A percentile compares a stretch with the other conserved stretches of the same genome.
Evolutionary conservation across 2,113 vertebrate species (phyloP).

Genomic region (Bubo blakistoni): DNA sequence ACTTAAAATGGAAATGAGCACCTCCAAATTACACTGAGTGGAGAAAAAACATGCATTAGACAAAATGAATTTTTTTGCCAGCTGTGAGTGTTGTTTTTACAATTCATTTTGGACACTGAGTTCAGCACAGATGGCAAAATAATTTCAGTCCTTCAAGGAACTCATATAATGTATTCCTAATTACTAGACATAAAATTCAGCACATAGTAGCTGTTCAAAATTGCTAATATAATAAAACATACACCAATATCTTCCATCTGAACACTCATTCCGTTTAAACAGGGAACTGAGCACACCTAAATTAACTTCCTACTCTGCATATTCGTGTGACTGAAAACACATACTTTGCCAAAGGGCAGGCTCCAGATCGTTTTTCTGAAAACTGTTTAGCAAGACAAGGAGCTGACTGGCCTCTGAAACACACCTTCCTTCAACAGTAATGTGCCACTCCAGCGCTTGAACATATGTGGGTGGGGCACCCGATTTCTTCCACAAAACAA

Average conservation of each 20-base stretch:
- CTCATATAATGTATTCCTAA: not conserved
- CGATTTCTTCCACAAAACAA: not conserved
- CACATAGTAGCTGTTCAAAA: not conserved
- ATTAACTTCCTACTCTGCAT: not conserved
- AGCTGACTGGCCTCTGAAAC: not conserved
- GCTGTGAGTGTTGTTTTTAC: not conserved
- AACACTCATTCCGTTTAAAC: not conserved
- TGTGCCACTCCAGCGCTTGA: accelerated
- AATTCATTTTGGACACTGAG: not conserved
- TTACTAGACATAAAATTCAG: not conserved
- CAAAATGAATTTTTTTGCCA: not conserved
- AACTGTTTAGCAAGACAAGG: not conserved
- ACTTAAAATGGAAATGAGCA: not conserved
- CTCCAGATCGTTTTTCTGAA: not conserved
- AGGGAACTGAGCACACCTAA: not conserved
- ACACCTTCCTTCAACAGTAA: not conserved
- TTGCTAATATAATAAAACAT: not conserved
- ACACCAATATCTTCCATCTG: not conserved
- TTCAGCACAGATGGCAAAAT: not conserved
- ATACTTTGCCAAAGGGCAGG: not conserved
- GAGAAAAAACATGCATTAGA: not conserved
- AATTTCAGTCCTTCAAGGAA: not conserved
- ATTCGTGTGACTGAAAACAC: not conserved
- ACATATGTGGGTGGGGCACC: not conserved
- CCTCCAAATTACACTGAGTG: not conserved